Evolutionary conservation across 30 jellyfish, hydroid and myxozoan genomes (phyloP).

Genomic region (Clytia hemisphaerica): DNA sequence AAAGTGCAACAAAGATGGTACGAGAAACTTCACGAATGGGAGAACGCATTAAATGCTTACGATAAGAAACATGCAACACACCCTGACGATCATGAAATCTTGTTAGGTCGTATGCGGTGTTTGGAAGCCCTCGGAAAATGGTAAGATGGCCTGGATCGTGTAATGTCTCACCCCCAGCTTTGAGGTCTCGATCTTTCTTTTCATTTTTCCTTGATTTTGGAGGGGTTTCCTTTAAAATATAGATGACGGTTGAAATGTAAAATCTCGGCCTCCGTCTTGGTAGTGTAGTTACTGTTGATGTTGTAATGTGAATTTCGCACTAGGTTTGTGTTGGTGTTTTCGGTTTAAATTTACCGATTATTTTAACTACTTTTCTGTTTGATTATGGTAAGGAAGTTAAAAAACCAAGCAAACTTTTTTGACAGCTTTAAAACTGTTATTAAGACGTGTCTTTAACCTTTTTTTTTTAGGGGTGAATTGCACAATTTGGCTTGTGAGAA

Average conservation of each 20-base stretch:
- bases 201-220: too few relatives aligned
- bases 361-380: not conserved
- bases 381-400: not conserved
- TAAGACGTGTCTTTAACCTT: not conserved
- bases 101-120: conserved; percentile 88
- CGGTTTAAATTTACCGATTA: not conserved
- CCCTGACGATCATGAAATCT: conserved; percentile 75
- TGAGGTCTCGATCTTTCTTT: not conserved
- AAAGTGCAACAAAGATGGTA: conserved; percentile 96
- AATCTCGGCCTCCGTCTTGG: not conserved
- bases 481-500: conserved; percentile 86
- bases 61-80: conserved; percentile 69
- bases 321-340: not conserved
- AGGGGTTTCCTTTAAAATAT: too few relatives aligned
- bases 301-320: not conserved
- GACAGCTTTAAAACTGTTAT: too few relatives aligned
- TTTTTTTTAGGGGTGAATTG: conserved; percentile 72
- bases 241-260: too few relatives aligned
- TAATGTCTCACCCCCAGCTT: too few relatives aligned
- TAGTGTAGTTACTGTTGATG: not conserved
- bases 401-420: too few relatives aligned
- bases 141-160: conserved; percentile 25
- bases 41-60: conserved; percentile 84
- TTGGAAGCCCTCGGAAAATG: conserved; percentile 96
- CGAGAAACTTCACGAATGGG: conserved; percentile 98